Conservation (phyloP, 35 echinoderm and acorn worm genomes). For the Heliocidaris tuberculata region DNA sequence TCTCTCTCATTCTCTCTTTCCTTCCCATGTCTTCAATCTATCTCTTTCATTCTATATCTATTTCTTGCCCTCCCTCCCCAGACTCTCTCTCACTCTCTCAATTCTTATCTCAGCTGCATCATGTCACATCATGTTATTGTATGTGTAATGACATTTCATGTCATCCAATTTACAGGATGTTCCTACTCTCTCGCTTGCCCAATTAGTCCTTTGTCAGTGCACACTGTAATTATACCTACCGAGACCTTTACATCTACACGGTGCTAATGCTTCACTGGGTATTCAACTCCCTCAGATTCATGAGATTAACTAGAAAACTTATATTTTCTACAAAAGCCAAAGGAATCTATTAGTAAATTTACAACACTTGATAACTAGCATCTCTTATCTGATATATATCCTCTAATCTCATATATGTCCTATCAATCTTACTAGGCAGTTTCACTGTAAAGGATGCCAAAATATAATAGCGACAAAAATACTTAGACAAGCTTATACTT, state of each 20-base stretch:
- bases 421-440: too few species aligned
- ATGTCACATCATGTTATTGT: constrained; percentile 18
- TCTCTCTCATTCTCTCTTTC: background rate
- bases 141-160: background rate
- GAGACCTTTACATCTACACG: background rate
- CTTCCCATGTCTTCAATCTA: background rate
- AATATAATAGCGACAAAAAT: too few species aligned
- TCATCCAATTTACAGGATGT: background rate
- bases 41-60: background rate
- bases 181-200: background rate
- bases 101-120: constrained; percentile 16
- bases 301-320: background rate
- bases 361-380: background rate
- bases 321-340: background rate
- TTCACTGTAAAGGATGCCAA: too few species aligned
- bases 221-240: background rate
- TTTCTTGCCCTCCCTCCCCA: background rate
- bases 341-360: background rate
- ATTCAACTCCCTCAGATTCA: background rate
- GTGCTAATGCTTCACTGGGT: background rate
- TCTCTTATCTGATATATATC: background rate
- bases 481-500: too few species aligned
- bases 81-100: background rate
- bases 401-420: background rate
- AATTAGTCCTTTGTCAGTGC: constrained; percentile 10